These are phyloP conservation scores for Oenanthe melanoleuca DNA, from an alignment of 2,113 vertebrate genomes.

Conservation along the genomic window DNA sequence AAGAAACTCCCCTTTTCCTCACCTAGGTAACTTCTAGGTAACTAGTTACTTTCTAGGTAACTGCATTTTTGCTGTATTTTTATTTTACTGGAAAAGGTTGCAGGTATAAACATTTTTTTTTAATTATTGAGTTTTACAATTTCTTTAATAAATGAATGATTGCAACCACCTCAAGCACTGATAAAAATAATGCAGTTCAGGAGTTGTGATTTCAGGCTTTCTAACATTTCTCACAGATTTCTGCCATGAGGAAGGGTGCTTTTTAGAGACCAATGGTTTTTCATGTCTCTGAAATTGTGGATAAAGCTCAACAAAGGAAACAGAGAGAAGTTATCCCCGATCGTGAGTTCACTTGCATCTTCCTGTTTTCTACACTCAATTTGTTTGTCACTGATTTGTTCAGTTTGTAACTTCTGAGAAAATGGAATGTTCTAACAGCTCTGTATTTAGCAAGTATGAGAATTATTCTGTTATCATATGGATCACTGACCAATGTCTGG, in stretches of 20 bases:
- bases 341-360: neutral
- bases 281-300: neutral
- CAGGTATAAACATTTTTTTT: neutral
- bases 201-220: neutral
- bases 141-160: neutral
- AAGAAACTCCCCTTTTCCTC: neutral
- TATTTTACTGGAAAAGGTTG: neutral
- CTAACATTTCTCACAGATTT: neutral
- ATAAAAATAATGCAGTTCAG: neutral
- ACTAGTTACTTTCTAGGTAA: neutral
- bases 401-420: conserved; percentile 32
- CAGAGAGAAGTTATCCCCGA: fast-evolving
- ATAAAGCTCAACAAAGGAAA: neutral
- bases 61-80: neutral
- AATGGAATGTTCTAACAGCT: conserved; percentile 9
- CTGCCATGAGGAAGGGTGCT: neutral
- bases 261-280: neutral
- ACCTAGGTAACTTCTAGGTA: neutral
- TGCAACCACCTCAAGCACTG: neutral
- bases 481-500: conserved; percentile 59
- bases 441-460: conserved; percentile 3
- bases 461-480: conserved; percentile 32
- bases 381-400: neutral
- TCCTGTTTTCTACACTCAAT: neutral
- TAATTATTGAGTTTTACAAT: neutral